Conservation (phyloP, 2,797 vertebrate species). For the Aeoliscus strigatus region DNA sequence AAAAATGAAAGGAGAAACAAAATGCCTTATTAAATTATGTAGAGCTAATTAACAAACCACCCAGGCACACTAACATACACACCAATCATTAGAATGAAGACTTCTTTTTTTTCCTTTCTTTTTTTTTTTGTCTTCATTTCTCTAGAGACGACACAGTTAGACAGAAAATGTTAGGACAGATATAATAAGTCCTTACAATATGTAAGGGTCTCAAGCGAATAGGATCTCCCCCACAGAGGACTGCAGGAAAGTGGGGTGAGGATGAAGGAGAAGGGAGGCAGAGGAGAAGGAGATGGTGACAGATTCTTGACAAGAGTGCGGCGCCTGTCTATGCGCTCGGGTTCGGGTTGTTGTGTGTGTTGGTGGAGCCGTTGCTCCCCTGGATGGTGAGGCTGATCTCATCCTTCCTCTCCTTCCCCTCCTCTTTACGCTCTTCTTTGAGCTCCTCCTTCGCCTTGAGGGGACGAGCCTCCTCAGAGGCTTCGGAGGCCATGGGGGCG, state of each 20-base stretch:
- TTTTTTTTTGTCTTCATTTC: constrained; percentile 33
- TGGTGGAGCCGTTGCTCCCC: constrained; percentile 91
- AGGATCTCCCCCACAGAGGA: constrained; percentile 74
- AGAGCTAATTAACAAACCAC: constrained; percentile 61
- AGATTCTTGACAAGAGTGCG: constrained; percentile 21
- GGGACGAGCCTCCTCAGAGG: constrained; percentile 62
- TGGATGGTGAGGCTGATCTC: constrained; percentile 80
- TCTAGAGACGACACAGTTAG: constrained; percentile 64
- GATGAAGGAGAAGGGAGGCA: constrained; percentile 43
- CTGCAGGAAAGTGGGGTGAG: constrained; percentile 68
- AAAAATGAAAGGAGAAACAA: constrained; percentile 56
- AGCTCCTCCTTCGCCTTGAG: constrained; percentile 73
- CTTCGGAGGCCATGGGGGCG: constrained; percentile 71
- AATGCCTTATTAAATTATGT: constrained; percentile 76
- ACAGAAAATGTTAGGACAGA: constrained; percentile 74
- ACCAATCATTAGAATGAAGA: constrained; percentile 69
- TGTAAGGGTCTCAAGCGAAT: constrained; percentile 82
- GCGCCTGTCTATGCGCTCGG: constrained; percentile 84
- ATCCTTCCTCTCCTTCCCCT: constrained; percentile 78
- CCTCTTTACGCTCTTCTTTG: constrained; percentile 64
- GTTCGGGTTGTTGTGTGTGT: constrained; percentile 84
- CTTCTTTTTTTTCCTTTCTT: constrained; percentile 53
- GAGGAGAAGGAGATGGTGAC: constrained; percentile 28
- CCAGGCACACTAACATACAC: constrained; percentile 22
- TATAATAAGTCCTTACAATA: constrained; percentile 85